Base-by-base conservation (phyloP, 2,113 vertebrate species). In the Hyaena hyaena region DNA sequence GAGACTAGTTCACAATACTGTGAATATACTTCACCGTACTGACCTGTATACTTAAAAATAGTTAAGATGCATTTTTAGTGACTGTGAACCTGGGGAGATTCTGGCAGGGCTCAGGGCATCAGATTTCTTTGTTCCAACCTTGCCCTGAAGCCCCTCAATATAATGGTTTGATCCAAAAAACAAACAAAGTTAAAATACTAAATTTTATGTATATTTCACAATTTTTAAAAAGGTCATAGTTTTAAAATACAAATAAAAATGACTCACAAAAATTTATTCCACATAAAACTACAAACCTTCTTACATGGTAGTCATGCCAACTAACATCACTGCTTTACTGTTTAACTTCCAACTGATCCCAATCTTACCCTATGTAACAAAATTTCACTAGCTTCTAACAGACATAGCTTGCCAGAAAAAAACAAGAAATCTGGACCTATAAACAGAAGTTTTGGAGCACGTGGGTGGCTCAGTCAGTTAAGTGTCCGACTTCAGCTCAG, bases 221-320 rank as follows among this genome's bases (percentile, higher is more conserved):
- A 15, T 87, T 81, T 84, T 39, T 48, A 31, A 33, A 94, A 55
- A 93, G 12, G 5, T 5, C 14, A 28, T 19, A 69, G 26, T 66
- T 90, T 93, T 35, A 45, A 87, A 95, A 66, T 71, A 95, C 17
- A 88, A 93, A 74, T 63, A 92, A 90, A 95, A 71, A n/a, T 65
- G 89, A 96, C 43, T 50, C 33, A 55, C 74, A 88, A 74, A 48
- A 31, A 17, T 93, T 88, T 79, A 63, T 73, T 87, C 77, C 55
- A 45, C 24, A 26, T 50, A 74, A 92, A 97, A 93, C 39, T 65
- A 61, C 2, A 96, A 96, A 86, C 5, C 81, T 86, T 86, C 66
- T 58, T 3, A 73, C 26, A 76, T 12, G 58, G 58, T 31, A 63
- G 19, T 76, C 81, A 63, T 2, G 9, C 39, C 79, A 43, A 26